Evolutionary conservation across 2,797 vertebrate species (phyloP).

Genomic region (Bradypodion pumilum): DNA sequence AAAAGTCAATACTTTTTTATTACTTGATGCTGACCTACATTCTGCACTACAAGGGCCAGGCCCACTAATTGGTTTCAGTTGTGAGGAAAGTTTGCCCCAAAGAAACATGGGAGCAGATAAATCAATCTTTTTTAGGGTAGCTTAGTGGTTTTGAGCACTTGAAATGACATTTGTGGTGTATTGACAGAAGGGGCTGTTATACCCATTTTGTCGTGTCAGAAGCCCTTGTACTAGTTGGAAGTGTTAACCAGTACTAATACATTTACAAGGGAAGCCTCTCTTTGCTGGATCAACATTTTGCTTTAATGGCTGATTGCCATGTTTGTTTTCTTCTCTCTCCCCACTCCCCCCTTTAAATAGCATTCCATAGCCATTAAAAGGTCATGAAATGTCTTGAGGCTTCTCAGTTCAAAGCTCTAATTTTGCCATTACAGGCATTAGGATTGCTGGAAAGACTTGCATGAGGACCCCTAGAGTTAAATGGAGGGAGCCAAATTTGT

Average conservation of each 20-base stretch:
- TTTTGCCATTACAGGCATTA: slow-evolving; percentile 59
- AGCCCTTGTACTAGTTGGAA: slow-evolving; percentile 70
- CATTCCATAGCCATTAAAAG: slow-evolving; percentile 42
- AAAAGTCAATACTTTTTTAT: slow-evolving; percentile 96
- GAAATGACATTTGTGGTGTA: slow-evolving; percentile 69
- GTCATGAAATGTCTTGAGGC: slow-evolving; percentile 41
- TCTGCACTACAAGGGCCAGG: slow-evolving; percentile 88
- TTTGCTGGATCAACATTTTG: slow-evolving; percentile 65
- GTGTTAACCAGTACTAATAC: slow-evolving; percentile 72
- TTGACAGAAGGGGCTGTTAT: slow-evolving; percentile 65
- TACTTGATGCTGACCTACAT: slow-evolving; percentile 91
- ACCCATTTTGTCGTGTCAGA: slow-evolving; percentile 69
- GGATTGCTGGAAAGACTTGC: slow-evolving; percentile 37
- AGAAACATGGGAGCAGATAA: slow-evolving; percentile 86
- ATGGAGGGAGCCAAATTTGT: slow-evolving; percentile 24
- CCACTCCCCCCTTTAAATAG: slow-evolving; percentile 19
- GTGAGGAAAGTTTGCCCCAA: slow-evolving; percentile 84
- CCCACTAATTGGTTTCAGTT: slow-evolving; percentile 91
- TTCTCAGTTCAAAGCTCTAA: slow-evolving; percentile 55
- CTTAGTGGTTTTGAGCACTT: slow-evolving; percentile 76
- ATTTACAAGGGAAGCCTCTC: slow-evolving; percentile 57
- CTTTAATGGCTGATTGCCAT: slow-evolving; percentile 45
- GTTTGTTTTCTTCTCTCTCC: slow-evolving; percentile 44
- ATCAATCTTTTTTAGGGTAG: slow-evolving; percentile 81
- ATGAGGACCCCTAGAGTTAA: slow-evolving; percentile 42